phyloP scores from a whole-genome alignment of 2,113 vertebrate genomes.

The Ptilorrhoa leucosticta region DNA sequence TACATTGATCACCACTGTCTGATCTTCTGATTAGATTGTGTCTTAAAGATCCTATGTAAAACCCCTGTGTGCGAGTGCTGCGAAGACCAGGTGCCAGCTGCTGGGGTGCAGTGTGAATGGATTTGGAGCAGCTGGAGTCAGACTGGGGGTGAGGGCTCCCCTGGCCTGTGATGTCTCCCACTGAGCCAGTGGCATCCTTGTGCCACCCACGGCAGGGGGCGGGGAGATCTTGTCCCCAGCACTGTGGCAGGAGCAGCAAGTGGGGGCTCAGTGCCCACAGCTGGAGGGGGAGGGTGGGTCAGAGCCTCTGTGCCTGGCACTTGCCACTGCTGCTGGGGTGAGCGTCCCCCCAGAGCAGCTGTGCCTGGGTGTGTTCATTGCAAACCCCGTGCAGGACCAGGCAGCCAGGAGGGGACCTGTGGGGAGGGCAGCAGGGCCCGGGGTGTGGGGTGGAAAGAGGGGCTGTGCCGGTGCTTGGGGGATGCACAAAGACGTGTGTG shows the following conservation, averaged over 20 bases:
- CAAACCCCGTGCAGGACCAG: rapidly evolving
- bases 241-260: rapidly evolving
- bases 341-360: rapidly evolving
- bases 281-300: not conserved
- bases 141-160: rapidly evolving
- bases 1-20: rapidly evolving
- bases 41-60: not conserved
- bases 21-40: not conserved
- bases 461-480: not conserved
- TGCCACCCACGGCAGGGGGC: rapidly evolving
- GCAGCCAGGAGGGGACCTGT: rapidly evolving
- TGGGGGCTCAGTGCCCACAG: not conserved
- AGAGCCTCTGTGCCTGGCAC: not conserved
- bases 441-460: not conserved
- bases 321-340: rapidly evolving
- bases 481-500: rapidly evolving
- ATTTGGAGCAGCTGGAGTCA: not conserved
- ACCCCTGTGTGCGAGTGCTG: not conserved
- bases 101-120: not conserved
- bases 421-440: not conserved
- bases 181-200: not conserved
- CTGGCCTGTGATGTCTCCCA: not conserved
- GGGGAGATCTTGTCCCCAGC: rapidly evolving
- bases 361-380: rapidly evolving
- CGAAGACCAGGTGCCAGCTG: not conserved